Evolutionary conservation across 23 tunicate genomes (phyloP).

Genomic region (Styela clava): DNA sequence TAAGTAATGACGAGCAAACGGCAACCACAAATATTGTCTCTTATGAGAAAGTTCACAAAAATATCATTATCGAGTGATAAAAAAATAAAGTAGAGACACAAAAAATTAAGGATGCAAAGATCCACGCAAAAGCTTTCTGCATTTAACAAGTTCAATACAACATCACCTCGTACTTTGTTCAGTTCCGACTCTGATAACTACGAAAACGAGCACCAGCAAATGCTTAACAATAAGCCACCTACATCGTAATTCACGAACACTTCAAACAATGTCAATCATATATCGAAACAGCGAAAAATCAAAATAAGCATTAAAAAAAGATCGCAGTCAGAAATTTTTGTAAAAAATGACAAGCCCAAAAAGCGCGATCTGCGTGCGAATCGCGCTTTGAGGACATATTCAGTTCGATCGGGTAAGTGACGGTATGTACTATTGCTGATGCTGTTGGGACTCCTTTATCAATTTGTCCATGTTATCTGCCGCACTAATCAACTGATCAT

Average conservation of each 20-base stretch:
- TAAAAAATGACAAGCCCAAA: neutral
- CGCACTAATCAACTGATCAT: conserved; percentile 62
- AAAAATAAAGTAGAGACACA: neutral
- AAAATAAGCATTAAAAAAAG: too few species aligned
- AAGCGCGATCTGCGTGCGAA: too few species aligned
- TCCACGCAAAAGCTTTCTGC: neutral
- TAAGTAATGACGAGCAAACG: neutral
- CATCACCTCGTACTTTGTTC: neutral
- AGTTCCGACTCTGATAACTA: neutral
- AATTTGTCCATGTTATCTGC: conserved; percentile 71
- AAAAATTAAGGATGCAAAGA: neutral
- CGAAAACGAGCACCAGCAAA: neutral
- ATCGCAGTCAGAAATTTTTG: too few species aligned
- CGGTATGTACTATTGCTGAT: conserved; percentile 15
- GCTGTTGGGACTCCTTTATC: conserved; percentile 52
- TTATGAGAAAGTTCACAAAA: neutral
- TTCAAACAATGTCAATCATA: too few species aligned
- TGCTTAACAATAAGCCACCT: neutral
- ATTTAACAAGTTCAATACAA: neutral
- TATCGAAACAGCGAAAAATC: neutral
- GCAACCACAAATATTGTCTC: neutral
- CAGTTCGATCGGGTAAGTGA: too few species aligned
- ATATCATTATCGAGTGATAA: neutral
- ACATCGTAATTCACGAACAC: too few species aligned
- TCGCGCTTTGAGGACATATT: too few species aligned